These are phyloP conservation scores for Aleiodes leptofemur DNA, from an alignment of 2,888 invertebrate genomes.

Conservation along the genomic window DNA sequence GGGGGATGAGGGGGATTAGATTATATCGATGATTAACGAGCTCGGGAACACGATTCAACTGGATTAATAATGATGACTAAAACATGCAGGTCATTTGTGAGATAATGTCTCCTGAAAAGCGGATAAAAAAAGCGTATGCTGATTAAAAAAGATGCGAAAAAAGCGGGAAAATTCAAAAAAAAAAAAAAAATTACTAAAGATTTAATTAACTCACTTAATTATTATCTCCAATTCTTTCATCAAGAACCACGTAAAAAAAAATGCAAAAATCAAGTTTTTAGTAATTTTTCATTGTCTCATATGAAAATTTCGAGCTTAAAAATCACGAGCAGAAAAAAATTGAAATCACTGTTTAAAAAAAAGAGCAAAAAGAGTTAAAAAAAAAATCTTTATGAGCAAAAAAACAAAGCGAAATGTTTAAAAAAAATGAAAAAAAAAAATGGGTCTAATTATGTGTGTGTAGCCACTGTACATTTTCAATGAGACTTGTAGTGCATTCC, in stretches of 20 bases:
- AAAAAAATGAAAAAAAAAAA: no score
- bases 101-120: constrained; percentile 24
- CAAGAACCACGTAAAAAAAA: no score
- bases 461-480: constrained; percentile 49
- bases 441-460: constrained; percentile 29
- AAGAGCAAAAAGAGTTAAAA: background rate
- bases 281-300: no score
- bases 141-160: no score
- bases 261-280: no score
- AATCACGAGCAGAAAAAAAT: background rate
- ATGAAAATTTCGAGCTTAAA: constrained; percentile 39
- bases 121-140: constrained; percentile 1
- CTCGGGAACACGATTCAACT: constrained; percentile 10
- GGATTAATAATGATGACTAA: background rate
- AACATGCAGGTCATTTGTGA: background rate
- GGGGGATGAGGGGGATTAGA: background rate
- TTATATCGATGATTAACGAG: constrained; percentile 24
- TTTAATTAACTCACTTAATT: no score
- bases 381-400: constrained; percentile 11
- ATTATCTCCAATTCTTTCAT: no score
- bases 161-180: no score
- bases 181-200: no score
- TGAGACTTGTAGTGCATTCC: constrained; percentile 63
- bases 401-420: no score
- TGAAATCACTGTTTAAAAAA: constrained; percentile 2